Evolutionary conservation across 37 sponge, comb jelly and placozoan genomes (phyloP).

Genomic region (Crambe crambe): DNA sequence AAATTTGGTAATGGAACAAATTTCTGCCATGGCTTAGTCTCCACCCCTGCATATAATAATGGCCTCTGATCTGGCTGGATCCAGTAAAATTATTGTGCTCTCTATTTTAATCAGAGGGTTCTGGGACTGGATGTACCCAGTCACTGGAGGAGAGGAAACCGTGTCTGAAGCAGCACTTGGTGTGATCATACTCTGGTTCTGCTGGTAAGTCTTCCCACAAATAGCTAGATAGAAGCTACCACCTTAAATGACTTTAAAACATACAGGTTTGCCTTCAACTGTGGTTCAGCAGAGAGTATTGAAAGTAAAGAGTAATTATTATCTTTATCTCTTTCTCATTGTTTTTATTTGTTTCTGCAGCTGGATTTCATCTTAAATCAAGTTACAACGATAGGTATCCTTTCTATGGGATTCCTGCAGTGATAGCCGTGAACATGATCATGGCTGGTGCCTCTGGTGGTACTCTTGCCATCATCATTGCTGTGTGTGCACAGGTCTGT

Average conservation of each 20-base stretch:
- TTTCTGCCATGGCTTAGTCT: no score
- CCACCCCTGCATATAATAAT: no score
- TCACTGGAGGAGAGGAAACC: constrained; percentile 73
- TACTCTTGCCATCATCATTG: constrained; percentile 67
- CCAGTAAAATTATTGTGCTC: no score
- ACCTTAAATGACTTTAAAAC: no score
- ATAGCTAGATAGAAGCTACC: no score
- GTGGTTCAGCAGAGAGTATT: constrained; percentile 90
- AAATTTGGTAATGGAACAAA: no score
- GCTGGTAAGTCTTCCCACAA: constrained; percentile 45
- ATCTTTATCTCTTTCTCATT: no score
- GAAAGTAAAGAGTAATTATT: constrained; percentile 41
- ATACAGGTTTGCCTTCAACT: constrained; percentile 94
- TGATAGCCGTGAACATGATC: constrained; percentile 94
- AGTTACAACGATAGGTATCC: background rate
- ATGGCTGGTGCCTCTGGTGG: constrained; percentile 79
- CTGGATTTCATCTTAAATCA: background rate
- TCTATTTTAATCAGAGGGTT: constrained; percentile 36
- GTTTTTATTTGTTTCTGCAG: background rate
- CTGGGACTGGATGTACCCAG: constrained; percentile 87
- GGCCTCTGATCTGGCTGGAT: no score
- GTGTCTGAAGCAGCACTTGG: constrained; percentile 87
- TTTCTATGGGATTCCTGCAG: constrained; percentile 62
- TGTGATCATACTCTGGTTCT: constrained; percentile 91
- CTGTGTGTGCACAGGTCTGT: constrained; percentile 79